Evolutionary conservation across 2,113 vertebrate genomes (phyloP).

Genomic region (Triplophysa siluroides): DNA sequence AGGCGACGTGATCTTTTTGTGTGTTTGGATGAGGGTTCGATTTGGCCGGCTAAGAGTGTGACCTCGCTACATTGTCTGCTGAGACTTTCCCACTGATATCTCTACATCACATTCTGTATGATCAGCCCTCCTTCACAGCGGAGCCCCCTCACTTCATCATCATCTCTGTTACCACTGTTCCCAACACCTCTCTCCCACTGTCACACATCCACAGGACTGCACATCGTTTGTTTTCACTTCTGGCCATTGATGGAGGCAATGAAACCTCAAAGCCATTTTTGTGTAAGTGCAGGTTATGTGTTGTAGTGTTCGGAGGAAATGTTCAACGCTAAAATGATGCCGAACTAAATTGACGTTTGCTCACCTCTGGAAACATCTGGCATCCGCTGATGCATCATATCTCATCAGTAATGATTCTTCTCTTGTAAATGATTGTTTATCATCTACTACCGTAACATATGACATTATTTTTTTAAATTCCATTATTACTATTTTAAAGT

Average conservation of each 20-base stretch:
- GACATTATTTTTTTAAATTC: no score
- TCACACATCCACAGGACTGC: background rate
- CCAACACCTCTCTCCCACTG: constrained; percentile 1
- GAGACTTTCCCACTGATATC: background rate
- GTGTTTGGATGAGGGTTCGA: background rate
- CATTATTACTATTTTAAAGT: no score
- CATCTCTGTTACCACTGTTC: background rate
- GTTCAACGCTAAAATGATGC: no score
- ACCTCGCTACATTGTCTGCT: background rate
- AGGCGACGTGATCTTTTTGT: background rate
- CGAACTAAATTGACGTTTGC: no score
- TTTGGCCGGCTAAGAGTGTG: background rate
- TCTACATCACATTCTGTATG: background rate
- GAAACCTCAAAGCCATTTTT: no score
- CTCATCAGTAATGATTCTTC: no score
- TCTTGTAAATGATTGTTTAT: no score
- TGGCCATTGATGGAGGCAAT: background rate
- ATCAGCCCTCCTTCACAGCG: background rate
- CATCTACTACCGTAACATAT: no score
- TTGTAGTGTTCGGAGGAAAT: no score
- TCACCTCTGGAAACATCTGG: no score
- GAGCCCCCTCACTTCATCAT: background rate
- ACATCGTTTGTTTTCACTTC: background rate
- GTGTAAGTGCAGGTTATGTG: no score
- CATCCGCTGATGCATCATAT: no score